Base-by-base conservation (phyloP, 2,888 invertebrate species). In the Julus scandinavius region DNA sequence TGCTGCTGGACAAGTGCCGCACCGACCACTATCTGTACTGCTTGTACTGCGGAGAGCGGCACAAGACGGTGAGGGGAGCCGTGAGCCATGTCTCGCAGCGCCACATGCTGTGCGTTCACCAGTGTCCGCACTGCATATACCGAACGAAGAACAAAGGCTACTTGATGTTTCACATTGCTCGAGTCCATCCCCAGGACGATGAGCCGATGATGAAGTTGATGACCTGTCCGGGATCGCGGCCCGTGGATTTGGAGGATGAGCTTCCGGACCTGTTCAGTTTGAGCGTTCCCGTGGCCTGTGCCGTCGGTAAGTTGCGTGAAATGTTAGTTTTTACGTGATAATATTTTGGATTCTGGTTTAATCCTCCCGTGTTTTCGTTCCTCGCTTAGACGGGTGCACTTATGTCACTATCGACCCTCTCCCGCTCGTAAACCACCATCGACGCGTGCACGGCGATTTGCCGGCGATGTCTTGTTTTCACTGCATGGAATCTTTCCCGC, bases 71-170 rank as follows among this genome's bases (percentile, higher is more conserved):
- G 38, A 1, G 80, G 5, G 63, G 63, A 9, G 45, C 50, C 0
- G 29, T 86, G 17, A 58, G 40, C 80, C 88, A 88, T 17, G n/a
- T 88, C 11, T 41, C n/a, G 11, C 38, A 87, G 15, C 29, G 29
- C n/a, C 88, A 88, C 38, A 50, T 72, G 40, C 38, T 41, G 15
- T 63, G 54, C 50, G 15, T 72, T 38, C 20, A 45, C 20, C 88
- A 88, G 63, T 88, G 88, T 20, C 72, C 87, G 5, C 49, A 87
- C 41, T 88, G 88, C 80, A 87, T 87, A 1, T 88, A 80, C 40
- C 85, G 88, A 2, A 41, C 84, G 6, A 83, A 40, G 38, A 45
- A 50, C 38, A 72, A 29, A 15, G 17, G 17, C 2, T 88, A 83
- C 45, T 38, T 88, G 9, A 9, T 88, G 54, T 29, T 85, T n/a